Percentiles rank a stretch among this genome's conserved stretches.
Conservation (phyloP, 2,113 vertebrate species). For the Beaufortia kweichowensis region DNA sequence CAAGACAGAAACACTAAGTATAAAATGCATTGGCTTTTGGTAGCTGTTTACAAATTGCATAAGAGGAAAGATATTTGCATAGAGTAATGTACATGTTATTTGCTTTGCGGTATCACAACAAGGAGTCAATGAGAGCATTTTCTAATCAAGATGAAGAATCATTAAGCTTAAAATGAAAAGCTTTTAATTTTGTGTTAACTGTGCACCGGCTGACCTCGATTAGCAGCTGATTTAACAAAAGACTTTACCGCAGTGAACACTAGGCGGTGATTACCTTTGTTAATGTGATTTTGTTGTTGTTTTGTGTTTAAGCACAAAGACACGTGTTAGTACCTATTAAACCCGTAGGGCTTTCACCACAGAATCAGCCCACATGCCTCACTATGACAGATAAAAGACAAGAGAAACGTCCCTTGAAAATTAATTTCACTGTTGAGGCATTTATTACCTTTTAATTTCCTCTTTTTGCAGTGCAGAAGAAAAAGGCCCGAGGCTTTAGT, state of each 20-base stretch:
- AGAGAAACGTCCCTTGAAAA: slow-evolving; percentile 37
- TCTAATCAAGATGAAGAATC: not conserved
- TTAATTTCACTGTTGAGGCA: slow-evolving; percentile 38
- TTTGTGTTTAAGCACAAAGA: not conserved
- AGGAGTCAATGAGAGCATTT: slow-evolving; percentile 9
- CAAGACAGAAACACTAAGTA: no score
- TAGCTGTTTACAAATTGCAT: not conserved
- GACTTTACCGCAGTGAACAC: slow-evolving; percentile 8
- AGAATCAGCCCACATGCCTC: slow-evolving; percentile 24
- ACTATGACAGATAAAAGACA: slow-evolving; percentile 10
- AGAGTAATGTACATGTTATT: not conserved
- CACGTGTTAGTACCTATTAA: no score
- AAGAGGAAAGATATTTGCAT: not conserved
- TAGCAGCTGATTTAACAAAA: slow-evolving; percentile 10
- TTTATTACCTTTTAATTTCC: slow-evolving; percentile 49
- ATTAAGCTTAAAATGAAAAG: not conserved
- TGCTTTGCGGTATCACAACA: not conserved
- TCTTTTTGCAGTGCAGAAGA: slow-evolving; percentile 20
- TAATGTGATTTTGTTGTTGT: not conserved
- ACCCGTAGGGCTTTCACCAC: no score
- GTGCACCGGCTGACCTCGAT: slow-evolving; percentile 20
- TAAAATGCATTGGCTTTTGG: no score
- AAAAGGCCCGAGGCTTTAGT: slow-evolving; percentile 24
- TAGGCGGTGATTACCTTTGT: not conserved
- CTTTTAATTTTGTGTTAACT: not conserved